Evolutionary conservation across 2,888 invertebrate species (phyloP).

Genomic region (Drosophila birchii): DNA sequence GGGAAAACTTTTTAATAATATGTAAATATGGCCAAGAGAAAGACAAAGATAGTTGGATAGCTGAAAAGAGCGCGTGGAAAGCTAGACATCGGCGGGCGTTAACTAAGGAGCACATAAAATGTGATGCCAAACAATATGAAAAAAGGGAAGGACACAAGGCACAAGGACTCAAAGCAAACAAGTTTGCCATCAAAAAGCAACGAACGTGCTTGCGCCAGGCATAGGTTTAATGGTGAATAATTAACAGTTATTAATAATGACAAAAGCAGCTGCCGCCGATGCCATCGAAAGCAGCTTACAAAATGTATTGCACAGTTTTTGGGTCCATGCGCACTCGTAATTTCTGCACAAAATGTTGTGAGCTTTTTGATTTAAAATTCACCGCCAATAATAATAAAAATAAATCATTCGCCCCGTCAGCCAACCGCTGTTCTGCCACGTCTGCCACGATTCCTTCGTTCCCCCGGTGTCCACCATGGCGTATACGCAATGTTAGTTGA

Average conservation of each 20-base stretch:
- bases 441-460: neutral
- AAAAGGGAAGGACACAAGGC: slow-evolving; percentile 54
- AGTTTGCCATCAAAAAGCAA: slow-evolving; percentile 25
- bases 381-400: slow-evolving; percentile 83
- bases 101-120: slow-evolving; percentile 74
- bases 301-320: slow-evolving; percentile 51
- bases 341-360: slow-evolving; percentile 52
- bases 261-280: slow-evolving; percentile 79
- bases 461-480: slow-evolving; percentile 3
- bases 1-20: slow-evolving; percentile 76
- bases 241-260: slow-evolving; percentile 84
- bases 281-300: slow-evolving; percentile 47
- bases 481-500: slow-evolving; percentile 19
- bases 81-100: slow-evolving; percentile 53
- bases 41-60: slow-evolving; percentile 27
- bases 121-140: slow-evolving; percentile 71
- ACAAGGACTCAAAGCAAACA: slow-evolving; percentile 49
- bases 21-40: slow-evolving; percentile 69
- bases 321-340: slow-evolving; percentile 16
- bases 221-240: slow-evolving; percentile 81
- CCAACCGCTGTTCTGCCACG: slow-evolving; percentile 17
- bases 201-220: slow-evolving; percentile 57
- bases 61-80: slow-evolving; percentile 7
- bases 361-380: slow-evolving; percentile 81
- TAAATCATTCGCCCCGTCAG: slow-evolving; percentile 74